These are phyloP conservation scores for Ectemnius continuus DNA, from an alignment of 2,888 invertebrate genomes.

Conservation along the genomic window DNA sequence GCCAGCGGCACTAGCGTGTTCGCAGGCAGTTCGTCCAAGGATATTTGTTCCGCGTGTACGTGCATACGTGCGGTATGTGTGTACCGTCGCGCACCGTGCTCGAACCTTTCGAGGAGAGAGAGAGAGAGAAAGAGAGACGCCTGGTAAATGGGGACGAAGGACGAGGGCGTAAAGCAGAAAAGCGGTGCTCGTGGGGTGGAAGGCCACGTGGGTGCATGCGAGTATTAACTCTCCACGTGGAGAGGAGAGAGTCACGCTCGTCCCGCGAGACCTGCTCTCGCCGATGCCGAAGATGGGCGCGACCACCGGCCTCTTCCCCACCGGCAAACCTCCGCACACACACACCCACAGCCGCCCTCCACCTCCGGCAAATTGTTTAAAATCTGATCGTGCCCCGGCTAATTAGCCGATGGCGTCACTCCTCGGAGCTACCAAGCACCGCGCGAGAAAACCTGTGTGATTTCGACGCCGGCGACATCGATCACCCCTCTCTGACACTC, in stretches of 20 bases:
- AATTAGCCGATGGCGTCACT: slow-evolving; percentile 56
- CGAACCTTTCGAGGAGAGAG: slow-evolving; percentile 63
- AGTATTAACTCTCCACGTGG: slow-evolving; percentile 57
- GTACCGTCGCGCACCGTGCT: neutral
- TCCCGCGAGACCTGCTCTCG: slow-evolving; percentile 54
- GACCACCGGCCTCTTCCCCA: slow-evolving; percentile 63
- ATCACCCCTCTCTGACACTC: slow-evolving; percentile 43
- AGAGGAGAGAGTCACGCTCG: slow-evolving; percentile 63
- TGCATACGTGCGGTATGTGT: slow-evolving; percentile 54
- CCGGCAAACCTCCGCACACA: slow-evolving; percentile 61
- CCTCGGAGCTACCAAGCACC: slow-evolving; percentile 1
- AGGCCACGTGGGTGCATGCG: slow-evolving; percentile 60
- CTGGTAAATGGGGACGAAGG: slow-evolving; percentile 61
- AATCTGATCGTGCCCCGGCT: slow-evolving; percentile 67
- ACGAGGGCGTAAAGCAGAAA: slow-evolving; percentile 59
- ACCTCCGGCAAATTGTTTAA: slow-evolving; percentile 66
- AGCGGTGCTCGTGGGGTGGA: slow-evolving; percentile 22
- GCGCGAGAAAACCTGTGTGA: slow-evolving; percentile 36
- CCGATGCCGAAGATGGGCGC: slow-evolving; percentile 63
- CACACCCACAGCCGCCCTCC: slow-evolving; percentile 52
- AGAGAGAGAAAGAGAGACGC: slow-evolving; percentile 50
- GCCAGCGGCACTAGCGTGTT: slow-evolving; percentile 66
- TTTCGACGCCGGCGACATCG: slow-evolving; percentile 47
- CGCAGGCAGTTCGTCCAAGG: slow-evolving; percentile 72
- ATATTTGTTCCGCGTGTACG: slow-evolving; percentile 69